Evolutionary conservation across 2,888 invertebrate genomes (phyloP).

Genomic region (Acleris laterana): DNA sequence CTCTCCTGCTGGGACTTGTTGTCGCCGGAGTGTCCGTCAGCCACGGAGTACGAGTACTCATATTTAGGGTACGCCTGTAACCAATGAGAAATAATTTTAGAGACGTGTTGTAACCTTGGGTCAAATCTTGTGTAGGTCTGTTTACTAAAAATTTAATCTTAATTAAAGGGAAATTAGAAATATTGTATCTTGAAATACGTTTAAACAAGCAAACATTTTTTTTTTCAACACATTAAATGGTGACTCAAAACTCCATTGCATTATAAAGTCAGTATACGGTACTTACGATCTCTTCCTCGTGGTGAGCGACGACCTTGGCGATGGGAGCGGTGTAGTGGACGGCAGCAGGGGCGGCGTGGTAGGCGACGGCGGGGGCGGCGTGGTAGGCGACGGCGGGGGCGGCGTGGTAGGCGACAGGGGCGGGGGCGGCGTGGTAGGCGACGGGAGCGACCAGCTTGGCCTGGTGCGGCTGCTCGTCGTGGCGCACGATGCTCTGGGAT

Average conservation of each 20-base stretch:
- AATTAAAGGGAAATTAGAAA: not conserved
- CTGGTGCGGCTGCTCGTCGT: too few relatives aligned
- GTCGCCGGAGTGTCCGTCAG: conserved; percentile 77
- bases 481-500: too few relatives aligned
- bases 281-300: conserved; percentile 35
- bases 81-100: not conserved
- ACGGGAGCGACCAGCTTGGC: too few relatives aligned
- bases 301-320: conserved; percentile 41
- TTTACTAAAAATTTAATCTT: too few relatives aligned
- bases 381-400: conserved; percentile 10
- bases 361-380: conserved; percentile 39
- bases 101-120: conserved; percentile 11
- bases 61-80: conserved; percentile 73
- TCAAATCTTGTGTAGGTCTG: too few relatives aligned
- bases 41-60: conserved; percentile 73
- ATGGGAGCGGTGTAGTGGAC: conserved; percentile 41
- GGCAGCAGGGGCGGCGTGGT: conserved; percentile 48
- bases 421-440: conserved; percentile 21
- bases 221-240: too few relatives aligned
- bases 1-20: conserved; percentile 76
- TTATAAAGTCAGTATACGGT: too few relatives aligned
- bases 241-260: too few relatives aligned
- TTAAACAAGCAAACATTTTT: conserved; percentile 8
- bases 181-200: conserved; percentile 32
- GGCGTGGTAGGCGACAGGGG: conserved; percentile 44